Evolutionary conservation across 2,888 invertebrate species (phyloP).

Genomic region (Coremacera marginata): DNA sequence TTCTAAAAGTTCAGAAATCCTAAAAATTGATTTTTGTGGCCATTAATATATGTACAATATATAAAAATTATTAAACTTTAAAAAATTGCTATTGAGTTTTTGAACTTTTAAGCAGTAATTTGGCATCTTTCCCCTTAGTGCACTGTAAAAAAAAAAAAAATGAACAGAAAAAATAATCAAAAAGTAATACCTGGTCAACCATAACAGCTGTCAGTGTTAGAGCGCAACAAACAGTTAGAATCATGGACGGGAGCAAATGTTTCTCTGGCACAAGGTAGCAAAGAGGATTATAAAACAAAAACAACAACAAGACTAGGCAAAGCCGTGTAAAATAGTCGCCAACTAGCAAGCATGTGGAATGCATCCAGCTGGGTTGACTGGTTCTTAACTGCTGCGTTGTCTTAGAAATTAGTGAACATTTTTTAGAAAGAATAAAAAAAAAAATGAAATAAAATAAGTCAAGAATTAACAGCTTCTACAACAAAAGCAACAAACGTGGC

Average conservation of each 20-base stretch:
- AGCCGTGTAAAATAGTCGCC: conserved; percentile 8
- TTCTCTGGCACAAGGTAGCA: background rate
- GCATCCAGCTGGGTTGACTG: conserved; percentile 18
- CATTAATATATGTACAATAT: no score
- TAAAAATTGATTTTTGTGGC: no score
- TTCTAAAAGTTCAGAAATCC: no score
- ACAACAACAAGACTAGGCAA: background rate
- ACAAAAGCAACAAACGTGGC: no score
- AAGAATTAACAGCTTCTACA: no score
- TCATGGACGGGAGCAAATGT: background rate
- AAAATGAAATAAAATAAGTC: no score
- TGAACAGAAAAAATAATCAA: background rate
- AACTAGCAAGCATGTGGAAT: background rate
- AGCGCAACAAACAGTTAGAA: background rate
- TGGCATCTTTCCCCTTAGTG: no score
- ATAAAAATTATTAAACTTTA: no score
- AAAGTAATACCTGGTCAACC: background rate
- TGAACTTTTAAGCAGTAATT: no score
- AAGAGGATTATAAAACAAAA: background rate
- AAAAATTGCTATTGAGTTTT: no score
- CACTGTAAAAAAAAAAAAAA: no score
- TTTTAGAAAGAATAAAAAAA: background rate
- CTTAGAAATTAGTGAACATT: conserved; percentile 25
- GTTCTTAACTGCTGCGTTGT: conserved; percentile 3
- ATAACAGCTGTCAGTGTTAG: background rate